These are phyloP conservation scores for Drosophila oshimai DNA, from an alignment of 1,140 invertebrate species.

Conservation along the genomic window DNA sequence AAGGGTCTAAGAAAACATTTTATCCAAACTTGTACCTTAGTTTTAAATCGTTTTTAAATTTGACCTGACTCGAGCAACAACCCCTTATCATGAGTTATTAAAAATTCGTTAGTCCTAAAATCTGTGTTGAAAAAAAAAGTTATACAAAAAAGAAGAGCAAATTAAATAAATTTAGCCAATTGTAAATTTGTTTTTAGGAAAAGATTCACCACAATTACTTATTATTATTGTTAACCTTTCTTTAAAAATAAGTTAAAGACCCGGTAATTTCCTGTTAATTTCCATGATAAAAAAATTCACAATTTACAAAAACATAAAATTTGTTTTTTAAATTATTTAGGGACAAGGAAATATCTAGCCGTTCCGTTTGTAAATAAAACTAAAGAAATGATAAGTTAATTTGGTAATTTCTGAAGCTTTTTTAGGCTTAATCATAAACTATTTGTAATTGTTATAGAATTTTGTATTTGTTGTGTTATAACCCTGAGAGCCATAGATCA, in stretches of 20 bases:
- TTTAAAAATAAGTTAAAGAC: neutral
- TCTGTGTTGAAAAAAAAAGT: neutral
- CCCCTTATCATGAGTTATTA: no score
- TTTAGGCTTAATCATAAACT: slow-evolving; percentile 4
- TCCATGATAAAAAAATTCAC: neutral
- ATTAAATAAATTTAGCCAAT: neutral
- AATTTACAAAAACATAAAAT: neutral
- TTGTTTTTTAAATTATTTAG: neutral
- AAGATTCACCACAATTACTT: neutral
- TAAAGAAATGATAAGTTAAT: neutral
- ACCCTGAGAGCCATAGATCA: neutral
- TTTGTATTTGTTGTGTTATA: slow-evolving; percentile 15
- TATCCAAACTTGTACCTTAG: no score
- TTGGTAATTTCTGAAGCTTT: neutral
- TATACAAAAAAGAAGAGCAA: neutral
- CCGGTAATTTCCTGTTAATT: neutral
- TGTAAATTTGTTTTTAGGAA: neutral
- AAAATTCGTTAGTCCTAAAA: neutral
- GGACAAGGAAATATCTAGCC: neutral
- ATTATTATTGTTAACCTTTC: neutral
- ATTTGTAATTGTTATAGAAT: slow-evolving; percentile 17
- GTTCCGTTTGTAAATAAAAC: slow-evolving; percentile 22
- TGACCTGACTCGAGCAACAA: no score
- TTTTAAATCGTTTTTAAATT: no score
- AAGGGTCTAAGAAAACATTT: no score